Evolutionary conservation across 2,113 vertebrate genomes (phyloP).

Genomic region (Amblyornis subalaris): DNA sequence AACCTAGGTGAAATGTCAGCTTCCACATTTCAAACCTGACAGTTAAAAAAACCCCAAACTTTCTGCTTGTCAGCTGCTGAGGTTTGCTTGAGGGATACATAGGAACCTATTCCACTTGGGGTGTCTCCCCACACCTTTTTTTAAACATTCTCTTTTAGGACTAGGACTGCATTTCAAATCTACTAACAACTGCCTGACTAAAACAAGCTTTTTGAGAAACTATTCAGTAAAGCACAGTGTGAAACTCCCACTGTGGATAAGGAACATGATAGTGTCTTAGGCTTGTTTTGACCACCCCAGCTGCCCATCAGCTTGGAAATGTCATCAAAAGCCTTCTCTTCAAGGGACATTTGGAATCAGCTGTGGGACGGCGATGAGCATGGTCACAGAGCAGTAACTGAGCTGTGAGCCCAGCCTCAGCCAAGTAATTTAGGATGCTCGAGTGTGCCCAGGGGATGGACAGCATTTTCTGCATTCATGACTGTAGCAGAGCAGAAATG

Average conservation of each 20-base stretch:
- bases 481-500: background rate
- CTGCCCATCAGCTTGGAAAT: background rate
- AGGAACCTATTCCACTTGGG: background rate
- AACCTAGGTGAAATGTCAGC: background rate
- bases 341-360: background rate
- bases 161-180: background rate
- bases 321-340: background rate
- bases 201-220: background rate
- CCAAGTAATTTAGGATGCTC: background rate
- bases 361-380: background rate
- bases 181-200: background rate
- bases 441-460: background rate
- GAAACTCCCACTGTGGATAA: background rate
- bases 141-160: background rate
- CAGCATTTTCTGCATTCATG: background rate
- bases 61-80: background rate
- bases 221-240: background rate
- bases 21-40: background rate
- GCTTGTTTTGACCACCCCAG: background rate
- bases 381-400: background rate
- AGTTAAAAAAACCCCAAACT: background rate
- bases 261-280: background rate
- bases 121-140: rapidly evolving
- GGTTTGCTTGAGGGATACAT: background rate
- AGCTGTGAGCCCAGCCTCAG: background rate